Evolutionary conservation across 2,888 invertebrate species (phyloP).

Genomic region (Lithodes maja): DNA sequence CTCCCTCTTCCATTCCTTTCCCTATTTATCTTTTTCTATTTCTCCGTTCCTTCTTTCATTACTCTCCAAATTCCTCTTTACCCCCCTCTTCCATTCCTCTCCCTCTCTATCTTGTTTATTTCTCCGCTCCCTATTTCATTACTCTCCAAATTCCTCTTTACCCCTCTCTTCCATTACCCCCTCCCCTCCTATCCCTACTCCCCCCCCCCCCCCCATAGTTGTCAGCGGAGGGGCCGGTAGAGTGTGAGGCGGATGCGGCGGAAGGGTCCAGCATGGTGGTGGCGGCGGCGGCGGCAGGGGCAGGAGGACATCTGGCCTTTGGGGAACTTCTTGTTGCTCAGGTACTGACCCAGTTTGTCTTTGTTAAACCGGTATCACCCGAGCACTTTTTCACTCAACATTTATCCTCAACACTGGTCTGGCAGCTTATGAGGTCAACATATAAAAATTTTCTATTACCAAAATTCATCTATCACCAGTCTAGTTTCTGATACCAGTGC

Average conservation of each 20-base stretch:
- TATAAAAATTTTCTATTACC: too few species aligned
- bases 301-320: constrained; percentile 13
- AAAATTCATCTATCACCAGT: too few species aligned
- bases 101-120: background rate
- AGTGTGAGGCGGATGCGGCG: constrained; percentile 58
- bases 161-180: background rate
- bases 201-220: constrained; percentile 10
- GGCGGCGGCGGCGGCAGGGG: background rate
- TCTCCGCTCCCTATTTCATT: background rate
- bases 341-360: background rate
- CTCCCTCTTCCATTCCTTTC: background rate
- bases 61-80: background rate
- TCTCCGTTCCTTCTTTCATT: background rate
- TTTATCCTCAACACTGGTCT: too few species aligned
- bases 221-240: constrained; percentile 46
- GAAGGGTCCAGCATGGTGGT: constrained; percentile 37
- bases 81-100: background rate
- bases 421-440: too few species aligned
- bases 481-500: too few species aligned
- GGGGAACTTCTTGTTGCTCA: background rate
- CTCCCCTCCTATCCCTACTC: background rate
- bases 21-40: background rate
- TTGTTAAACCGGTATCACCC: background rate
- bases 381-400: too few species aligned
- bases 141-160: background rate